Conservation (phyloP, 1,140 invertebrate species). For the Halictus rubicundus region DNA sequence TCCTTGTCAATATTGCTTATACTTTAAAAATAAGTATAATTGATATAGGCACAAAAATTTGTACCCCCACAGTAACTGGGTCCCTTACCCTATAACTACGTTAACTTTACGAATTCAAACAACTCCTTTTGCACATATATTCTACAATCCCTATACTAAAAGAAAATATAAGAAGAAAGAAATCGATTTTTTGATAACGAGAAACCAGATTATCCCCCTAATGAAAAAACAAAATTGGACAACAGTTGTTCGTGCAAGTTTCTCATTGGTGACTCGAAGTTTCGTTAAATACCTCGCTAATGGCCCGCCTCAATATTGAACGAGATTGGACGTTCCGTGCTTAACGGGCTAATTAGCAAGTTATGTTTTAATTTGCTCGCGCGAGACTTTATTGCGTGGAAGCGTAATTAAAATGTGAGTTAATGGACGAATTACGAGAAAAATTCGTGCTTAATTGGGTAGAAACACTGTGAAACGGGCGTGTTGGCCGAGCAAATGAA, state of each 20-base stretch:
- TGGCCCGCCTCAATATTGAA: background rate
- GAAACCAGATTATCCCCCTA: too few species aligned
- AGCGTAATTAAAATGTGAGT: constrained; percentile 19
- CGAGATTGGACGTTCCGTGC: background rate
- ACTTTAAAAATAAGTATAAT: too few species aligned
- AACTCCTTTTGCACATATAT: too few species aligned
- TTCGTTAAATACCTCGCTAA: background rate
- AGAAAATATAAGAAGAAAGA: too few species aligned
- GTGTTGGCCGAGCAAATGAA: background rate
- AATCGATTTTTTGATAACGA: too few species aligned
- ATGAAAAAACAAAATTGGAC: background rate
- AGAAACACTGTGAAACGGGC: background rate
- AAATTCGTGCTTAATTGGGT: constrained; percentile 20
- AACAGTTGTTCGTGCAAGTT: background rate
- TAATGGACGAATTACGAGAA: background rate
- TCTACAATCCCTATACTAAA: too few species aligned
- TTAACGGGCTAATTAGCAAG: constrained; percentile 10
- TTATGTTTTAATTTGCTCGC: constrained; percentile 3
- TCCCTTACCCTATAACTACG: too few species aligned
- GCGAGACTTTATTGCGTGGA: background rate
- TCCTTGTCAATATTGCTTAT: too few species aligned
- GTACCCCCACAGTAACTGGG: too few species aligned
- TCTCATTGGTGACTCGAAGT: background rate
- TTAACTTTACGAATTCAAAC: too few species aligned
- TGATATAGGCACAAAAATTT: too few species aligned